Evolutionary conservation across 1,140 invertebrate genomes (phyloP), one percentile per base, ranked within the genome.

Genomic region (Pygmarrhopalites habei): DNA sequence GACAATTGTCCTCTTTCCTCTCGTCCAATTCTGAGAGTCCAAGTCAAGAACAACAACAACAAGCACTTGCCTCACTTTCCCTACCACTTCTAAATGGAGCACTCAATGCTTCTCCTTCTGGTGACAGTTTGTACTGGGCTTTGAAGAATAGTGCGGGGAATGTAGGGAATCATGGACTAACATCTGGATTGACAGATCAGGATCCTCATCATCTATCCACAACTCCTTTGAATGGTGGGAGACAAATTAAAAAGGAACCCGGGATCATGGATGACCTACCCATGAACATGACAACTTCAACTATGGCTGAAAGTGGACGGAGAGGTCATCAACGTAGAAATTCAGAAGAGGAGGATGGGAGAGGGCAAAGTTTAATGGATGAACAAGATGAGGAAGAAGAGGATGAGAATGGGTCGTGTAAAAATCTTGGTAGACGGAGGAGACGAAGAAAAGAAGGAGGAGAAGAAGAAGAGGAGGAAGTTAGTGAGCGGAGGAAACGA

Each of bases 121-220:
- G 55, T 2, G 61, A 60, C 26, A 64, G 39, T 52, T 58, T 67
- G 19, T 64, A 67, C 43, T 60, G 61, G 58, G 61, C 58, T 43
- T 28, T 68, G 12, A 60, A 65, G 41, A 68, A 63, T 53, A 10
- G 30, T 0, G 32, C 53, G 1, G 23, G 4, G 7, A 26, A 4
- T 52, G 14, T 35, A 7, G 32, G 32, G 15, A 35, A 15, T 35
- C 32, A 7, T 7, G 32, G 32, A 35, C 32, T 35, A 15, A 35
- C 5, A 7, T 15, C 15, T 5, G 32, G 32, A 7, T 5, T 5
- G 15, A 5, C 15, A 7, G 32, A 15, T 7, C 32, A 35, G 15
- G 32, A 15, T 7, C 5, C 15, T 5, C 5, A 5, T 35, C 5
- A 15, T 35, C 5, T 5, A 7, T 7, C 5, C 15, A 35, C 5